Conservation (phyloP, 2,888 invertebrate species). For the Ctenicera cuprea region DNA sequence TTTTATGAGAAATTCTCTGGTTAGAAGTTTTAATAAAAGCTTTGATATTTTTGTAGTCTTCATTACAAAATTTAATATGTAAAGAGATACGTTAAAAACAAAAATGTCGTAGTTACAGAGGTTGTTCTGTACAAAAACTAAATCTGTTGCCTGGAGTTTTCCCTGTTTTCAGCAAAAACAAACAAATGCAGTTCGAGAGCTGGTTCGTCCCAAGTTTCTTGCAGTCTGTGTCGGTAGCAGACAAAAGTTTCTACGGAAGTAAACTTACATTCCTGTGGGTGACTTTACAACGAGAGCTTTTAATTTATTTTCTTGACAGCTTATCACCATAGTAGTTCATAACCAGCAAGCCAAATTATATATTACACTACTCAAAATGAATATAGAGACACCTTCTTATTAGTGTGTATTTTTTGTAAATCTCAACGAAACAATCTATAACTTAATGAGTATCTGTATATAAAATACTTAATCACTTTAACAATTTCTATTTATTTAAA, state of each 20-base stretch:
- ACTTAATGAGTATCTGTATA: too few relatives aligned
- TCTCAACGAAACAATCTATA: too few relatives aligned
- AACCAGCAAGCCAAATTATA: not conserved
- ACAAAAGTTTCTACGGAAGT: slow-evolving; percentile 35
- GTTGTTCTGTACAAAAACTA: slow-evolving; percentile 35
- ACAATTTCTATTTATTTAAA: too few relatives aligned
- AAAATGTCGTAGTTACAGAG: not conserved
- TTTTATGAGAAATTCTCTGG: slow-evolving; percentile 24
- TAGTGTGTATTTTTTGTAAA: too few relatives aligned
- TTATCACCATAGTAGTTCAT: not conserved
- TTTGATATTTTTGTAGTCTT: slow-evolving; percentile 8
- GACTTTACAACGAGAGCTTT: not conserved
- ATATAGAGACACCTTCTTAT: too few relatives aligned
- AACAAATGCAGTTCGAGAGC: slow-evolving; percentile 37
- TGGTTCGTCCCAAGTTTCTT: slow-evolving; percentile 34
- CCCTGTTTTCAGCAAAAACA: slow-evolving; percentile 38
- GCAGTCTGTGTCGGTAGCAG: slow-evolving; percentile 35
- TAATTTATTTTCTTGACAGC: not conserved
- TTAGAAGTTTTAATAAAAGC: not conserved
- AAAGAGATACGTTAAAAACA: not conserved
- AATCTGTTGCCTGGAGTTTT: slow-evolving; percentile 28
- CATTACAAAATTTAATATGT: slow-evolving; percentile 7
- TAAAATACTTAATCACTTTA: too few relatives aligned
- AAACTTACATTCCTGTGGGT: slow-evolving; percentile 16
- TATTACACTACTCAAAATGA: too few relatives aligned